Evolutionary conservation across 2,113 vertebrate species (phyloP), one percentile per base, ranked within the genome.

Genomic region (Eublepharis macularius): DNA sequence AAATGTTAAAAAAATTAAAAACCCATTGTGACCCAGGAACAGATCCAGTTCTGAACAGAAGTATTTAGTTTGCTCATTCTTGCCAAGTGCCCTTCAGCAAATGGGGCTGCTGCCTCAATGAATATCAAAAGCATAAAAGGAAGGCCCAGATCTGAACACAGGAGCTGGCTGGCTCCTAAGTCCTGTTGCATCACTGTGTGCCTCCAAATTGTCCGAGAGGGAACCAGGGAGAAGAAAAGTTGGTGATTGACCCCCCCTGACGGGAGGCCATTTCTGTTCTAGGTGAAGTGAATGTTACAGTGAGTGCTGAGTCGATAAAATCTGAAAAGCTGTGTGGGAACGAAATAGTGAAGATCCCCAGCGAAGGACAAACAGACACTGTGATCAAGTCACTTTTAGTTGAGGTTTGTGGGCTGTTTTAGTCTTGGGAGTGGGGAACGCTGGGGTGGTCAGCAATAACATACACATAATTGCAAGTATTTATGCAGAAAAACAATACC

Each of bases 301-400:
- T n/a, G 6, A 82, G 47, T 49, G 34, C n/a, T 36, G 24, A 19
- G 21, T 45, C 76, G 3, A 8, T 82, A 8, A 76, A 66, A 54
- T 36, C 39, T 76, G 26, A 49, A 0, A 63, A 66, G 34, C 79
- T 32, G 3, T 86, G 85, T 17, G 85, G 69, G 26, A 86, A 86
- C 7, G 85, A 74, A 41, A 2, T 80, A 4, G 85, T 68, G 36
- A 32, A 66, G 57, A 24, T 13, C 0, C 84, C 39, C 76, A 36
- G 6, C 19, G 19, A 29, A 5, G 66, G 84, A 29, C 68, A 36
- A 14, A 80, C 60, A 34, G 84, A 85, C 51, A 60, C 17, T 2
- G 1, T 85, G 49, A 80, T 72, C 84, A 85, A 60, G 36, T 32
- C 84, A 14, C 32, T 85, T 12, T 45, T 85, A 26, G 84, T 85